These are phyloP conservation scores for Orthosia gothica DNA, from an alignment of 2,888 invertebrate species.

Conservation along the genomic window DNA sequence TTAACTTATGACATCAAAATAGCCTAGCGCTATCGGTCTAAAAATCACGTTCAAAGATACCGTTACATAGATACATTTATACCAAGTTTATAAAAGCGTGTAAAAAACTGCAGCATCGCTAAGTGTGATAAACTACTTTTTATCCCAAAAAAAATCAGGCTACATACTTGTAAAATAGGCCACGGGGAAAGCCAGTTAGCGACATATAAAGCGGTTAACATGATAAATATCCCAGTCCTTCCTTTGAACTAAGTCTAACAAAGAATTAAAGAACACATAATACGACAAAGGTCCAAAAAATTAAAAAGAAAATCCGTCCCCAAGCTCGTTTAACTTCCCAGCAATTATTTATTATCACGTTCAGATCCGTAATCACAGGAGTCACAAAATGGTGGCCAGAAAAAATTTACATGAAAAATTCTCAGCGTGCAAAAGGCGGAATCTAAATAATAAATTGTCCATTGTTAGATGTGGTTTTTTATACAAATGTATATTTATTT, in stretches of 20 bases:
- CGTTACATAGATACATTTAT: no score
- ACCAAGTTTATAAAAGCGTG: no score
- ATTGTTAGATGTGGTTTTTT: conserved; percentile 83
- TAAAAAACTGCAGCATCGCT: no score
- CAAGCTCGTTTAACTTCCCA: conserved; percentile 60
- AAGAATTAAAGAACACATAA: conserved; percentile 59
- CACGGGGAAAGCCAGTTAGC: no score
- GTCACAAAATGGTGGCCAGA: conserved; percentile 76
- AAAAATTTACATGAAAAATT: conserved; percentile 86
- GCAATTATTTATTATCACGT: conserved; percentile 75
- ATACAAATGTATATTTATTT: conserved; percentile 86
- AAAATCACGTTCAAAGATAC: no score
- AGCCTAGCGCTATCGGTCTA: no score
- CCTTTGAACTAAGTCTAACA: conserved; percentile 30
- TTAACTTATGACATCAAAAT: no score
- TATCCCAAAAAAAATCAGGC: no score
- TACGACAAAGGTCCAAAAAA: conserved; percentile 55
- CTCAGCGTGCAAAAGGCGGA: conserved; percentile 78
- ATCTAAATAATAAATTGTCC: conserved; percentile 91
- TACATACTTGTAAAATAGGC: background rate
- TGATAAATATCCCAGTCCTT: conserved; percentile 14
- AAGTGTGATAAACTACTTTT: no score
- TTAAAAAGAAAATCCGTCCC: conserved; percentile 63
- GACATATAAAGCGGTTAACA: background rate
- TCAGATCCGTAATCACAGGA: conserved; percentile 78